phyloP scores from a whole-genome alignment of 1,140 invertebrate genomes.

The Drosophila nannoptera region DNA sequence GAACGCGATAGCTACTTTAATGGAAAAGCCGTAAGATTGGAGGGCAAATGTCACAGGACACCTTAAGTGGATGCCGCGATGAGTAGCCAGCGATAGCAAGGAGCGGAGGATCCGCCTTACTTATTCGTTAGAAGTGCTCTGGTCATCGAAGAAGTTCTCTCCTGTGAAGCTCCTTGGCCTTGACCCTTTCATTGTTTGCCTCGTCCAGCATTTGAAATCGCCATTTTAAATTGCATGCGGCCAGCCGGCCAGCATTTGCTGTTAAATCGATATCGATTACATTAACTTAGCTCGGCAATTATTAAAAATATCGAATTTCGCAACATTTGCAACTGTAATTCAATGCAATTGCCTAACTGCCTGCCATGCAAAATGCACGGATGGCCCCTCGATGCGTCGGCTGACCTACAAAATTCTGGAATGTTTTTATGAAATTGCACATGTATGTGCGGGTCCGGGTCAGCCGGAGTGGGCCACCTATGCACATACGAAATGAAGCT shows the following conservation, averaged over 20 bases:
- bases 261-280: conserved; percentile 18
- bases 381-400: conserved; percentile 51
- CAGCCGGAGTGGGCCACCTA: conserved; percentile 3
- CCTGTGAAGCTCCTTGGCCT: no score
- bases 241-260: neutral
- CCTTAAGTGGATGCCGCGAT: conserved; percentile 45
- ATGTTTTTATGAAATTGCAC: neutral
- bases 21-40: conserved; percentile 24
- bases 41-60: conserved; percentile 45
- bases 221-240: no score
- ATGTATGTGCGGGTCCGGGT: neutral
- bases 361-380: conserved; percentile 53
- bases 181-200: no score
- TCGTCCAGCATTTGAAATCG: no score
- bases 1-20: conserved; percentile 10
- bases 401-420: conserved; percentile 25
- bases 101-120: neutral
- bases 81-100: conserved; percentile 6
- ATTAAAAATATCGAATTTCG: conserved; percentile 57
- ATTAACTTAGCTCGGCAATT: conserved; percentile 41
- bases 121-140: no score
- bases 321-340: conserved; percentile 70
- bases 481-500: conserved; percentile 23
- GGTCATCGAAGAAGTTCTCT: no score
- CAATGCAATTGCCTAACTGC: conserved; percentile 58